Conservation (phyloP, 2,797 vertebrate species). For the Pseudopleuronectes americanus region DNA sequence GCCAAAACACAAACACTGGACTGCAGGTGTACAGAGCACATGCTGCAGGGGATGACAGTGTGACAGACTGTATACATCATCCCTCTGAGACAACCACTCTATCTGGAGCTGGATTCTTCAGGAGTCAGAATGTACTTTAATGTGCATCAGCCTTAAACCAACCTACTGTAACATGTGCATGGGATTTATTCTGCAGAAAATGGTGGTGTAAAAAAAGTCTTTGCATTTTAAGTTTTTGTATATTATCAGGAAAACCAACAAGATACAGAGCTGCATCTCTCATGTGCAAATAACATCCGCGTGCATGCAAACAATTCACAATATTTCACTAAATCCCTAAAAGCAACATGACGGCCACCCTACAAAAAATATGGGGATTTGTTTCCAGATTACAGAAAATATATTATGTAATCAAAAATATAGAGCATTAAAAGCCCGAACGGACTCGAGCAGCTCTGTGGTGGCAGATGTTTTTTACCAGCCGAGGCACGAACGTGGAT, state of each 20-base stretch:
- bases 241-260: background rate
- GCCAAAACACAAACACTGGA: constrained; percentile 5
- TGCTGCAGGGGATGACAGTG: too few species aligned
- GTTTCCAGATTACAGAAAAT: constrained; percentile 37
- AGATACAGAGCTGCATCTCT: background rate
- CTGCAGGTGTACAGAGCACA: background rate
- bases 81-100: background rate
- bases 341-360: background rate
- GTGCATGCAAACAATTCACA: background rate
- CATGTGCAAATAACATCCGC: constrained; percentile 1
- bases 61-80: background rate
- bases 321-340: constrained; percentile 2
- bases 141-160: background rate
- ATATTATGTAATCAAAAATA: constrained; percentile 59
- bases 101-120: too few species aligned
- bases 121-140: background rate
- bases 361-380: constrained; percentile 70
- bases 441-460: constrained; percentile 12
- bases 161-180: background rate
- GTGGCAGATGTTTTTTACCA: constrained; percentile 27
- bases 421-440: constrained; percentile 36
- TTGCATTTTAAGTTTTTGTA: background rate
- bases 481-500: constrained; percentile 52
- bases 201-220: too few species aligned
- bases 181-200: background rate